These are phyloP conservation scores for Felis chaus DNA, from an alignment of 2,113 vertebrate species.

Conservation along the genomic window DNA sequence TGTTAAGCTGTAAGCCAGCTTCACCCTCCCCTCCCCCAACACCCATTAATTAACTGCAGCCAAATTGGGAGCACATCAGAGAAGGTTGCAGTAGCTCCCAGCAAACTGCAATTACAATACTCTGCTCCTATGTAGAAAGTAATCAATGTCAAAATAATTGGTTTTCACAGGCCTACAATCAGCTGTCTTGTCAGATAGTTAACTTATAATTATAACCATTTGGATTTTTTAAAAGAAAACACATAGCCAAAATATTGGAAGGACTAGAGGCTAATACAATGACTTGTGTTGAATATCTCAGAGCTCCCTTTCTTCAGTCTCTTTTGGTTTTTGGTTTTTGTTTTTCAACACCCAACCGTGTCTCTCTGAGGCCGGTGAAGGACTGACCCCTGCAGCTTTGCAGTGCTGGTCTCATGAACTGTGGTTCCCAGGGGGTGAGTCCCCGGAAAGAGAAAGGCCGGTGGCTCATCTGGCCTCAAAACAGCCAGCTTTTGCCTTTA, in stretches of 20 bases:
- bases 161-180: constrained; percentile 79
- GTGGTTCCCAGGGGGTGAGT: background rate
- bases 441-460: background rate
- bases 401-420: background rate
- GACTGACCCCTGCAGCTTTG: background rate
- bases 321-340: background rate
- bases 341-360: background rate
- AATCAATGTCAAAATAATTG: constrained; percentile 86
- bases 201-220: constrained; percentile 80
- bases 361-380: background rate
- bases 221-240: constrained; percentile 63
- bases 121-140: constrained; percentile 71
- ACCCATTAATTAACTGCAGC: constrained; percentile 82
- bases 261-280: background rate
- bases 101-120: constrained; percentile 68
- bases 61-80: constrained; percentile 66
- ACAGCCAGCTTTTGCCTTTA: background rate
- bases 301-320: background rate
- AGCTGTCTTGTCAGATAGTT: constrained; percentile 82
- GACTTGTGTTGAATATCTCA: background rate
- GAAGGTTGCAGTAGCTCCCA: constrained; percentile 43
- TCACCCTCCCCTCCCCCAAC: constrained; percentile 57
- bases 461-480: background rate
- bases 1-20: constrained; percentile 72
- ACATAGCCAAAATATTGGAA: constrained; percentile 51